A percentile compares a stretch with the other conserved stretches of the same genome.
Evolutionary conservation across 2,113 vertebrate genomes (phyloP).

Genomic region (Calcarius ornatus): DNA sequence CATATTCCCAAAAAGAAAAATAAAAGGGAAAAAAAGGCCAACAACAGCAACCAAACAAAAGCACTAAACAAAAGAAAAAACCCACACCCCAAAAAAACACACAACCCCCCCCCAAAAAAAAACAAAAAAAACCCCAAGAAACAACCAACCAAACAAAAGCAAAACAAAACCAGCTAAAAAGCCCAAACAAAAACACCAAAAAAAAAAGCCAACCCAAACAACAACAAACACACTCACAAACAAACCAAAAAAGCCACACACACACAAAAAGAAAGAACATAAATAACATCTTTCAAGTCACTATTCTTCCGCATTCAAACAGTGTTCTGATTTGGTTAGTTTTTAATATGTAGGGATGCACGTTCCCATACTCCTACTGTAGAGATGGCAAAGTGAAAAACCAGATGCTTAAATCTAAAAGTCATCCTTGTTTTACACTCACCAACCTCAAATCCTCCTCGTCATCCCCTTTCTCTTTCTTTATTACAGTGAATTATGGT

Average conservation of each 20-base stretch:
- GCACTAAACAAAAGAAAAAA: not conserved
- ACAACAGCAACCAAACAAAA: not conserved
- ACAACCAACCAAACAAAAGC: not conserved
- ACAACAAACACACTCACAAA: not conserved
- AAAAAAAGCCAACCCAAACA: not conserved
- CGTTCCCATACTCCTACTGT: not conserved
- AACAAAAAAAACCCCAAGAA: not conserved
- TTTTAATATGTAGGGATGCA: not conserved
- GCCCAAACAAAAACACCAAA: not conserved
- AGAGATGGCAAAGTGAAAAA: not conserved
- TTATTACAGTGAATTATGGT: not conserved
- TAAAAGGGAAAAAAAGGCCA: too few species aligned
- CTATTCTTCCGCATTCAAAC: not conserved
- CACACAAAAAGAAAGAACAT: not conserved
- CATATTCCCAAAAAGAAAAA: not conserved
- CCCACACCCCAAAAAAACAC: not conserved
- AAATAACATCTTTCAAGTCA: not conserved
- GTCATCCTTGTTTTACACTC: not conserved
- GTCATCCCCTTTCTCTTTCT: not conserved
- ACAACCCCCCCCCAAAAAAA: too few species aligned
- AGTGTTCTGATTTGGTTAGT: not conserved
- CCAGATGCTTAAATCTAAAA: not conserved
- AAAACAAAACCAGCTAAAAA: not conserved
- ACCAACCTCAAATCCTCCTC: not conserved
- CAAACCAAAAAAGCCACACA: not conserved